phyloP scores from a whole-genome alignment of 2,888 invertebrate species.

The Chrysolina oricalcia region DNA sequence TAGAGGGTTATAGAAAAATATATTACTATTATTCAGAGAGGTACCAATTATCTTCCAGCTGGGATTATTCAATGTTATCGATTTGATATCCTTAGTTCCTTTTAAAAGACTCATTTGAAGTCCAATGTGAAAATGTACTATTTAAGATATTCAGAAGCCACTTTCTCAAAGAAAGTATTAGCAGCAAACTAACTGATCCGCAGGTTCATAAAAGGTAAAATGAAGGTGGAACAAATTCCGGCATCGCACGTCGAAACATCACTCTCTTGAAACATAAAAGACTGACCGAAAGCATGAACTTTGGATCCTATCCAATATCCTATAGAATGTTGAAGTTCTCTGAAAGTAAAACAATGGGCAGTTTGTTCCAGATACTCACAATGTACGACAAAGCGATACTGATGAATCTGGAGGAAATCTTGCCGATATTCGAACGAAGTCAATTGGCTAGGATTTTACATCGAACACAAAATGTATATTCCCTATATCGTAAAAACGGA shows the following conservation, averaged over 20 bases:
- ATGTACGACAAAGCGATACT: background rate
- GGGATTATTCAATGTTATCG: too few species aligned
- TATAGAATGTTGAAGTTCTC: background rate
- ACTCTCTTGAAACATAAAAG: conserved; percentile 9
- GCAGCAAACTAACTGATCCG: background rate
- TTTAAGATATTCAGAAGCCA: background rate
- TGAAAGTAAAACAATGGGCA: background rate
- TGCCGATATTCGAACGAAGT: background rate
- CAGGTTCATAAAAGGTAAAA: background rate
- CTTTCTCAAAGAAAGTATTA: background rate
- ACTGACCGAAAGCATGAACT: conserved; percentile 16
- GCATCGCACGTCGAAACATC: background rate
- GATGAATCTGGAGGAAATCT: background rate
- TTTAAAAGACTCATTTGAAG: too few species aligned
- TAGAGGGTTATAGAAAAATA: too few species aligned
- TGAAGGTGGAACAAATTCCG: background rate
- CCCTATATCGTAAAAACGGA: too few species aligned
- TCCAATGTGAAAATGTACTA: background rate
- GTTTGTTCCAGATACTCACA: background rate
- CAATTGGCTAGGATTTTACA: too few species aligned
- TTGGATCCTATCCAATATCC: background rate
- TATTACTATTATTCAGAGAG: too few species aligned
- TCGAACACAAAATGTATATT: too few species aligned
- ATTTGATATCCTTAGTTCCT: too few species aligned
- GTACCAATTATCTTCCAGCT: too few species aligned